Evolutionary conservation across 2,113 vertebrate species (phyloP).

Genomic region (Elgaria multicarinata): DNA sequence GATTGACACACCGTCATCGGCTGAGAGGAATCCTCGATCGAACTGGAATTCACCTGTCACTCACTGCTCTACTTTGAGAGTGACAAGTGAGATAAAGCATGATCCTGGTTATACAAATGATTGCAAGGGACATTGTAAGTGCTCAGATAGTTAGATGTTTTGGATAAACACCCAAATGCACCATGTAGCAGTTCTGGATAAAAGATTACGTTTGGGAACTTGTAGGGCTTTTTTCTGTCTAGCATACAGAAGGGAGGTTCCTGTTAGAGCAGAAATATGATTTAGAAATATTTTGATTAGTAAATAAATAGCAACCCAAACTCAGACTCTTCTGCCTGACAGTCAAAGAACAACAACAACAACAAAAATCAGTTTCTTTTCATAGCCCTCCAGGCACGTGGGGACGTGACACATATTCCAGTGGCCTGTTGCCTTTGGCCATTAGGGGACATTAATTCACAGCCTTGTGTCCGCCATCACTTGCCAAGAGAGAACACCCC

Average conservation of each 20-base stretch:
- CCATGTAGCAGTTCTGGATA: not conserved
- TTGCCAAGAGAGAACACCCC: not conserved
- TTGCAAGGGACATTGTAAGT: not conserved
- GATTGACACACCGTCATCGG: not conserved
- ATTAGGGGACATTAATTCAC: not conserved
- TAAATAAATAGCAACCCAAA: no score
- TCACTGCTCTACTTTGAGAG: not conserved
- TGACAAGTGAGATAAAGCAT: not conserved
- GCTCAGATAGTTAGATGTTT: not conserved
- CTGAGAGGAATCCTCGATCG: not conserved
- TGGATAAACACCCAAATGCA: not conserved
- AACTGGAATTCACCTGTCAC: not conserved
- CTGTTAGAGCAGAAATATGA: no score
- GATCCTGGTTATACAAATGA: not conserved
- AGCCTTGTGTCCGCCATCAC: not conserved
- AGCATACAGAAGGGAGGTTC: no score
- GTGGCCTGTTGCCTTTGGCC: not conserved
- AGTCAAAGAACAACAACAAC: not conserved
- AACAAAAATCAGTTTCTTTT: not conserved
- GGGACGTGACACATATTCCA: not conserved
- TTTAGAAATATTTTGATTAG: no score
- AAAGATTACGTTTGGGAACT: not conserved
- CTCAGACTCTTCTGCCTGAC: not conserved
- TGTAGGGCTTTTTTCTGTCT: no score
- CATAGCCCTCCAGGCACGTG: not conserved